These are phyloP conservation scores for Dynastes hyllus DNA, from an alignment of 2,888 invertebrate genomes.

Conservation along the genomic window DNA sequence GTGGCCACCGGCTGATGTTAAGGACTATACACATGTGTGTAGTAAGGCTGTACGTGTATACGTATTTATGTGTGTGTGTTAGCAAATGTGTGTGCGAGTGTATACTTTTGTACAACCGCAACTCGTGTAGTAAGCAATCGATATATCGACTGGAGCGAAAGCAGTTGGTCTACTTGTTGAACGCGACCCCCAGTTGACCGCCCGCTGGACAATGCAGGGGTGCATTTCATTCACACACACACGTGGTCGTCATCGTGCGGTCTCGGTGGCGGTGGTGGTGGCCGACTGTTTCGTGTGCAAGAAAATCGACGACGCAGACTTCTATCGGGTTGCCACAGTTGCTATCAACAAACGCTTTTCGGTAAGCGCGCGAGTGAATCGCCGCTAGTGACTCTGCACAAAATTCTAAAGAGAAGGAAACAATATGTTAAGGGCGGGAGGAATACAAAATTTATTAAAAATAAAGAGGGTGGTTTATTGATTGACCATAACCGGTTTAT, in stretches of 20 bases:
- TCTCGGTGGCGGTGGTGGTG: constrained; percentile 30
- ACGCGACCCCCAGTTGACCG: constrained; percentile 63
- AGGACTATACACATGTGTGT: constrained; percentile 11
- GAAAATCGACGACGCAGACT: constrained; percentile 25
- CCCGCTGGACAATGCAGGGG: constrained; percentile 63
- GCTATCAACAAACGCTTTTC: constrained; percentile 34
- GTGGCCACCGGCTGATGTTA: constrained; percentile 48
- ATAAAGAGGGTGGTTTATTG: neutral
- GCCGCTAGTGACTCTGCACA: constrained; percentile 12
- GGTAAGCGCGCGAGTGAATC: constrained; percentile 8
- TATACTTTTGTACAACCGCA: constrained; percentile 62
- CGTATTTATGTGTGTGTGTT: constrained; percentile 11
- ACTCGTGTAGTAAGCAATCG: constrained; percentile 65
- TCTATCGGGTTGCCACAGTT: neutral
- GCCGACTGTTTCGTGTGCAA: constrained; percentile 25
- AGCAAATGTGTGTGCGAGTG: constrained; percentile 52
- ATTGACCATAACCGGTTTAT: neutral
- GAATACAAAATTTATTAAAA: constrained; percentile 3
- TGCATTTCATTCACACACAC: constrained; percentile 67
- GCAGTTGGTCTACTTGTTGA: constrained; percentile 69
- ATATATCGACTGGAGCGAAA: constrained; percentile 69
- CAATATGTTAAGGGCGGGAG: neutral
- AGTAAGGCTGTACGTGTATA: constrained; percentile 22
- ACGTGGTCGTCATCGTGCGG: constrained; percentile 49
- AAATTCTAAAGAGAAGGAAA: constrained; percentile 22